phyloP scores from a whole-genome alignment of 2,113 vertebrate species.

The Hyperopisus bebe region DNA sequence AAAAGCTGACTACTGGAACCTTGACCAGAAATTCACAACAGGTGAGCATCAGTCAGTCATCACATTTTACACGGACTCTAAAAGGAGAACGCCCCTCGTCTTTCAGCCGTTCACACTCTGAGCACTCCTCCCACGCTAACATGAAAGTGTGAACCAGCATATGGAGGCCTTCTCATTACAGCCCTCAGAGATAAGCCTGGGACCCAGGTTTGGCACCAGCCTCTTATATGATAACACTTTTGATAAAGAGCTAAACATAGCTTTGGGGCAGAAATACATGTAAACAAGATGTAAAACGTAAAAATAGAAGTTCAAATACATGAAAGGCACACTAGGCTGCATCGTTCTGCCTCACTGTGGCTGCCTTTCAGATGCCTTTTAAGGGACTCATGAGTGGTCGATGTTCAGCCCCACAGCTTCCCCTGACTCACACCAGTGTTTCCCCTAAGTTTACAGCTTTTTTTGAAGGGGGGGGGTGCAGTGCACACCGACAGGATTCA shows the following conservation, averaged over 20 bases:
- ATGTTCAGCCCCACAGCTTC: not conserved
- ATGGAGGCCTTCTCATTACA: not conserved
- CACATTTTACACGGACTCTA: not conserved
- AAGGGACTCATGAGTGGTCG: not conserved
- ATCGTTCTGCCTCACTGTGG: not conserved
- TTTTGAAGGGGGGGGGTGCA: too few relatives aligned
- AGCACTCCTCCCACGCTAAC: not conserved
- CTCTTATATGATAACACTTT: not conserved
- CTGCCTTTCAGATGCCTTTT: not conserved
- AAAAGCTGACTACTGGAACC: not conserved
- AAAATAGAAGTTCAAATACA: not conserved
- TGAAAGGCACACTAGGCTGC: not conserved
- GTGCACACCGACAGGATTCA: too few relatives aligned
- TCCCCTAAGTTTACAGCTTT: too few relatives aligned
- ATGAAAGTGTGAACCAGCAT: not conserved
- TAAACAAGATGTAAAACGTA: not conserved
- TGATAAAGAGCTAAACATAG: not conserved
- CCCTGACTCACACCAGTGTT: not conserved
- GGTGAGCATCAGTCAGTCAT: not conserved
- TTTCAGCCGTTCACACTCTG: not conserved
- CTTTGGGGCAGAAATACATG: not conserved
- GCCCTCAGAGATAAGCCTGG: not conserved
- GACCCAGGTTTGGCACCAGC: not conserved
- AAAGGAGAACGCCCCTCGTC: not conserved
- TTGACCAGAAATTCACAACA: not conserved